Conservation (phyloP, 2,797 vertebrate genomes). For the Harpagifer antarcticus region DNA sequence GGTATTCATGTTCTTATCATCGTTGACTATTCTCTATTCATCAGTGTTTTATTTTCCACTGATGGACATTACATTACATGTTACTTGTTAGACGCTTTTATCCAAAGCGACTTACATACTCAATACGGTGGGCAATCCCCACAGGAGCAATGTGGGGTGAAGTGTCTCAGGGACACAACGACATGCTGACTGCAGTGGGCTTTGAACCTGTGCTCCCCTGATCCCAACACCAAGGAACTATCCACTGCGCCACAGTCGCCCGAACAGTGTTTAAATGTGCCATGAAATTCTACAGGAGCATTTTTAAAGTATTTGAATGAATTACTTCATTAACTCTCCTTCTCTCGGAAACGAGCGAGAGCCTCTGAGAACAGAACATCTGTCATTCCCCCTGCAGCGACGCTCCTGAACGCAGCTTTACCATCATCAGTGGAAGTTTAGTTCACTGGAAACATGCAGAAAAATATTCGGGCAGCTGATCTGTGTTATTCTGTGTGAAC, state of each 20-base stretch:
- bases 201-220: too few relatives aligned
- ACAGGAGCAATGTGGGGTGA: too few relatives aligned
- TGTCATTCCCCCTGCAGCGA: background rate
- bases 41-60: background rate
- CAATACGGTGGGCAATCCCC: too few relatives aligned
- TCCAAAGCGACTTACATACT: too few relatives aligned
- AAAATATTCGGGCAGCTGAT: constrained; percentile 16
- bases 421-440: constrained; percentile 3
- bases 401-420: constrained; percentile 4
- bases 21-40: background rate
- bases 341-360: background rate
- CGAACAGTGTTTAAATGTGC: background rate
- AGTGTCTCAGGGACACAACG: too few relatives aligned
- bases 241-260: too few relatives aligned
- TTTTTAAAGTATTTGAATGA: background rate
- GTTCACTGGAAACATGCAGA: constrained; percentile 13
- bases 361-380: background rate
- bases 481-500: background rate
- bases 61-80: background rate
- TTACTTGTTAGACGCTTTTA: too few relatives aligned
- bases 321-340: background rate
- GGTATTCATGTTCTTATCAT: background rate
- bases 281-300: background rate
- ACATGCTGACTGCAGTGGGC: too few relatives aligned
- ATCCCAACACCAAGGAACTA: too few relatives aligned